phyloP scores from a whole-genome alignment of 1,140 invertebrate species.

The Drosophila oshimai region DNA sequence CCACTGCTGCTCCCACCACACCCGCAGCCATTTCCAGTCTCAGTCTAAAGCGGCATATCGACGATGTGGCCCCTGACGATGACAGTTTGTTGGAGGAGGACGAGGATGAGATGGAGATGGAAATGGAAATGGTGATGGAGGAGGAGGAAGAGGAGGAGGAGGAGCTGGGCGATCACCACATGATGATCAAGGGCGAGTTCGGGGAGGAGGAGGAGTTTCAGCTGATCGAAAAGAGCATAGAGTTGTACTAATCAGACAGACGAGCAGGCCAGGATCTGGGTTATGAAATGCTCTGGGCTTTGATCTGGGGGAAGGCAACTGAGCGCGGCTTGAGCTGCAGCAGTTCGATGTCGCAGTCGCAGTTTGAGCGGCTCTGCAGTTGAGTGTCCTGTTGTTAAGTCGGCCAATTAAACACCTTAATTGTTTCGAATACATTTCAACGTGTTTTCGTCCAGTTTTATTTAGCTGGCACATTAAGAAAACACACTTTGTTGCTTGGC shows the following conservation, averaged over 20 bases:
- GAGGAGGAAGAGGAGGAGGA: conserved; percentile 33
- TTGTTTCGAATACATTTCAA: not conserved
- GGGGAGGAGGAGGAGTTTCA: conserved; percentile 48
- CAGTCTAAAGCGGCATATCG: conserved; percentile 40
- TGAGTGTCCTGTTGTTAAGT: conserved; percentile 10
- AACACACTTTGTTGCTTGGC: conserved; percentile 32
- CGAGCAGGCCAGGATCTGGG: not conserved
- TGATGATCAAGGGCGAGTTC: conserved; percentile 57
- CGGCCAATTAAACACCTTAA: not conserved
- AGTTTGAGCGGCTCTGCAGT: conserved; percentile 22
- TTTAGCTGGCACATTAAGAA: conserved; percentile 19
- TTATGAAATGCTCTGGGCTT: conserved; percentile 32
- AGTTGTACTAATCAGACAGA: conserved; percentile 50
- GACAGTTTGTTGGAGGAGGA: conserved; percentile 60
- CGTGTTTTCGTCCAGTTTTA: not conserved
- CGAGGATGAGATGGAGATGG: conserved; percentile 34
- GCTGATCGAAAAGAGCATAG: conserved; percentile 65
- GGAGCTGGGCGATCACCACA: conserved; percentile 24
- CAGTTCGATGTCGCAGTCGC: too few relatives aligned
- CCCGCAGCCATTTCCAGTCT: not conserved
- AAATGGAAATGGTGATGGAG: conserved; percentile 24
- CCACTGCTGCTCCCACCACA: not conserved
- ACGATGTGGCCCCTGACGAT: conserved; percentile 65
- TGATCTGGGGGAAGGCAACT: not conserved
- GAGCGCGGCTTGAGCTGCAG: not conserved